Evolutionary conservation across 2,888 invertebrate genomes (phyloP), one percentile per base, ranked within the genome.

Genomic region (Myopa tessellatipennis): DNA sequence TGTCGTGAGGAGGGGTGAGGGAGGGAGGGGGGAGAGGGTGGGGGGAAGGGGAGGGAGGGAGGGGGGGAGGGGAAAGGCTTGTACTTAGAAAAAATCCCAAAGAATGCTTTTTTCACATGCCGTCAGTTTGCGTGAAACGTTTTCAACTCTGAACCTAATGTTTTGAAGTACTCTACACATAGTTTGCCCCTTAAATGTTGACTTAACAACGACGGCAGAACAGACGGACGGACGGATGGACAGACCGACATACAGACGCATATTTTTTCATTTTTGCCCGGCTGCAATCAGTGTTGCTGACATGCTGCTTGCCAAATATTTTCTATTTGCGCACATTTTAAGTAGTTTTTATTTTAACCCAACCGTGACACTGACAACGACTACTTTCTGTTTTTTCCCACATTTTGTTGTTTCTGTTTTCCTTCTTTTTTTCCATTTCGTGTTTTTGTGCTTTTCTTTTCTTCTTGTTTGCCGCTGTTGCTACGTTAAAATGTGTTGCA

Each of bases 201-300:
- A 71, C 58, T 71, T 38, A 55, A 60, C 58, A 36, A 38, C 38
- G 6, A 38, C 45, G 26, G 52, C 14, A 52, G 14, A 14, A 52
- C 14, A 52, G 14, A 14, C 52, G 52, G 52, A 52, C 52, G 52
- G 8, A 14, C 52, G 52, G 52, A 52, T 3, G 3, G 52, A 52
- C 52, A 52, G 3, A 12, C 10, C 4, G 34, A 61, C 26, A 18
- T 1, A 61, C 58, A 45, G 16, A 58, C 18, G 34, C 1, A 26
- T 12, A 61, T 10, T 61, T 61, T 26, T 61, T 61, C n/a, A 38
- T 60, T 58, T 58, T 60, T 60, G 16, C 45, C 45, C 52, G 26
- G 18, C 71, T 71, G 18, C 71, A 71, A 71, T 71, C 71, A 71
- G 71, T 71, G 71, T 58, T 38, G 55, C 58, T 71, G 71, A 71